These are phyloP conservation scores for Ammospiza nelsoni DNA, from an alignment of 2,113 vertebrate species.

Conservation along the genomic window DNA sequence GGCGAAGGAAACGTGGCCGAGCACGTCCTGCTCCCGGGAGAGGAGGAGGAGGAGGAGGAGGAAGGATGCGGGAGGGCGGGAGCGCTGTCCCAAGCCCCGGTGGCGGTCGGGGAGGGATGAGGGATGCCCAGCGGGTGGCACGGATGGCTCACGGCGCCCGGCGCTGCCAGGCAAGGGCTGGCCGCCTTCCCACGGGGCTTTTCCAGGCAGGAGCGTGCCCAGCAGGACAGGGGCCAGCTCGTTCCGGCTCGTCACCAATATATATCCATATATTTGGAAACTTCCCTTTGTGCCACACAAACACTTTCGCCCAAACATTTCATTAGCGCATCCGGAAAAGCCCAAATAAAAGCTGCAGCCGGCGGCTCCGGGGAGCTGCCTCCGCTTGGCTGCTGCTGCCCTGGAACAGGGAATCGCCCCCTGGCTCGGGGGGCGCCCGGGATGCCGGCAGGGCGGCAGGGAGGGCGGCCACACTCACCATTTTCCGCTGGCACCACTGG, in stretches of 20 bases:
- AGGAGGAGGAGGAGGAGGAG: neutral
- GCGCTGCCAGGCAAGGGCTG: neutral
- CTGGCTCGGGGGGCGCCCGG: no score
- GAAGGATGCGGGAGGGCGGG: neutral
- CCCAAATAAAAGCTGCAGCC: slow-evolving; percentile 10
- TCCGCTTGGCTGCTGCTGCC: neutral
- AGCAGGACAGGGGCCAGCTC: slow-evolving; percentile 39
- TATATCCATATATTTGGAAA: slow-evolving; percentile 13
- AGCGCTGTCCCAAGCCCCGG: neutral
- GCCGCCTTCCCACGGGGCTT: neutral
- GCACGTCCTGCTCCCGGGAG: neutral
- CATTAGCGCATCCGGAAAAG: slow-evolving; percentile 29
- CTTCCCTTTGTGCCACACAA: neutral
- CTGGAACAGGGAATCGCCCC: neutral
- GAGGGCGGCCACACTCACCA: slow-evolving; percentile 81
- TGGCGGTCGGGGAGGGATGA: neutral
- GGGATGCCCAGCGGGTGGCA: neutral
- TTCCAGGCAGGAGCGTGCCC: slow-evolving; percentile 26
- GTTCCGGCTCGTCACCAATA: neutral
- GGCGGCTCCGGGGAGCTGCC: neutral
- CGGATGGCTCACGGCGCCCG: neutral
- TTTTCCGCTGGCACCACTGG: slow-evolving; percentile 98
- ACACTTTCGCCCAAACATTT: slow-evolving; percentile 34
- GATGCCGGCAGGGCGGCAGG: neutral
- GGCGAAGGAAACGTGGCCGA: neutral